Conservation (phyloP, 1,140 invertebrate genomes). For the Calliphora vicina region DNA sequence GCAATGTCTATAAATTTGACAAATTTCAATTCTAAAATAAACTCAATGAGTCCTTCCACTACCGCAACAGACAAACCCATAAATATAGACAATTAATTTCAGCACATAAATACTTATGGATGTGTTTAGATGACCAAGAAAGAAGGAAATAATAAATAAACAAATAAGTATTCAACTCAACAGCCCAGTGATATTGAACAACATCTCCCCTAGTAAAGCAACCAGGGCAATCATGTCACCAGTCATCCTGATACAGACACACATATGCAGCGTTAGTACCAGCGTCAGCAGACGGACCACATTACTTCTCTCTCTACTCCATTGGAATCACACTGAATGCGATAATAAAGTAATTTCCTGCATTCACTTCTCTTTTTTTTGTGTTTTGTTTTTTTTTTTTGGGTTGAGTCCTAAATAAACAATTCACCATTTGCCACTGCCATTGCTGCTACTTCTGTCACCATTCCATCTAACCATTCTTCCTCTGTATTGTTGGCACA, state of each 20-base stretch:
- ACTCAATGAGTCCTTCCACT: too few relatives aligned
- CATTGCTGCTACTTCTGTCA: not conserved
- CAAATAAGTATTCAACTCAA: not conserved
- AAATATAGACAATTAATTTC: too few relatives aligned
- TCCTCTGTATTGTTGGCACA: not conserved
- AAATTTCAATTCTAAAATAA: too few relatives aligned
- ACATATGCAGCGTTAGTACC: not conserved
- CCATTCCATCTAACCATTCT: not conserved
- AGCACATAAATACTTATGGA: too few relatives aligned
- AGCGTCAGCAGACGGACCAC: not conserved
- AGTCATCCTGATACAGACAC: too few relatives aligned
- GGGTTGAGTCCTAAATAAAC: not conserved
- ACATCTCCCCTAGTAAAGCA: not conserved
- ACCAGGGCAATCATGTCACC: not conserved
- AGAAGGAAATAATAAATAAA: not conserved
- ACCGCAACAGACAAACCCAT: too few relatives aligned
- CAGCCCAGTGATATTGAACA: not conserved
- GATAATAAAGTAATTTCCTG: constrained; percentile 27
- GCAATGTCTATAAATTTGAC: too few relatives aligned
- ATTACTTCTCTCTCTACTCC: not conserved
- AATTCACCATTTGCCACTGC: constrained; percentile 14
- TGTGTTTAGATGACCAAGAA: not conserved
- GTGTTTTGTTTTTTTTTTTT: not conserved
- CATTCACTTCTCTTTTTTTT: not conserved
- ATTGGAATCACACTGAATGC: not conserved